A percentile compares a stretch with the other conserved stretches of the same genome.
Conservation (phyloP, 2,888 invertebrate species). For the Panopea generosa region DNA sequence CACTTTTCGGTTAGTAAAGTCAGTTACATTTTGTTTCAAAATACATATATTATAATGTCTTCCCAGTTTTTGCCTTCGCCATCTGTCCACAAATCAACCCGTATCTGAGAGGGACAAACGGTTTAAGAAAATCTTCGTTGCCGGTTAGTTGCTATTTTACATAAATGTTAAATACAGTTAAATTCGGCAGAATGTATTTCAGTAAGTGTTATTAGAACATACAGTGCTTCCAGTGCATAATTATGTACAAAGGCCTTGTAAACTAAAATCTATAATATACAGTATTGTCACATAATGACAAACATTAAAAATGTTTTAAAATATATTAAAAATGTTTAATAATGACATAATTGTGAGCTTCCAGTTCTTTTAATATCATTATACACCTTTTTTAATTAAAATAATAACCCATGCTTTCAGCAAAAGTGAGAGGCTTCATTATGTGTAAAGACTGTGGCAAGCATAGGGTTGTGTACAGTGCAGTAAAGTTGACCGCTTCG, state of each 20-base stretch:
- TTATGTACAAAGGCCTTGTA: not conserved
- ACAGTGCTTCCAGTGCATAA: not conserved
- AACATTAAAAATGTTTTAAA: not conserved
- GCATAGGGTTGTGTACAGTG: slow-evolving; percentile 15
- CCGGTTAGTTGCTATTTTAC: slow-evolving; percentile 10
- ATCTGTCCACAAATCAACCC: too few relatives aligned
- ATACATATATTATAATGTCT: too few relatives aligned
- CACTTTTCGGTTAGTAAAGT: too few relatives aligned
- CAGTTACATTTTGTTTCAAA: too few relatives aligned
- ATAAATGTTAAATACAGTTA: not conserved
- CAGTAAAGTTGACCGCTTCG: slow-evolving; percentile 6
- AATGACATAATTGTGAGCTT: too few relatives aligned
- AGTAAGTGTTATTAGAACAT: not conserved
- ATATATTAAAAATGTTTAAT: not conserved
- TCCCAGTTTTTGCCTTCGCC: too few relatives aligned
- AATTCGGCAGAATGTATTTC: not conserved
- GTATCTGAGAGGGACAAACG: slow-evolving; percentile 26
- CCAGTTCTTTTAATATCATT: too few relatives aligned
- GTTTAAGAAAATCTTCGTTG: slow-evolving; percentile 30
- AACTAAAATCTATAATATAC: not conserved
- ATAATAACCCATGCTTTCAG: slow-evolving; percentile 14
- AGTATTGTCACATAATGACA: not conserved
- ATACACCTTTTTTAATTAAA: not conserved
- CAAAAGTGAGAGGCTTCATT: slow-evolving; percentile 18
- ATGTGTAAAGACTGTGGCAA: slow-evolving; percentile 37